Conservation (phyloP, 23 tunicate genomes). For the Halocynthia aurantium region DNA sequence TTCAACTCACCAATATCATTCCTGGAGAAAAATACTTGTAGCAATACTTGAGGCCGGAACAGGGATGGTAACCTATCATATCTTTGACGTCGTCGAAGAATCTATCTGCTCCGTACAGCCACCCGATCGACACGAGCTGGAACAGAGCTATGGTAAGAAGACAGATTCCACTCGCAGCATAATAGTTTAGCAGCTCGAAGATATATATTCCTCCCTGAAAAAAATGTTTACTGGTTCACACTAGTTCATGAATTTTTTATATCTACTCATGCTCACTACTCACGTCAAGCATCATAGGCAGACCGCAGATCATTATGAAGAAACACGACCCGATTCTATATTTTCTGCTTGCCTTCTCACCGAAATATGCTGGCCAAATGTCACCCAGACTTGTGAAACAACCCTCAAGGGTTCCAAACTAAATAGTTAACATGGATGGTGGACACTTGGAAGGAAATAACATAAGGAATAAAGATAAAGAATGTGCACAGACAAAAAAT, state of each 20-base stretch:
- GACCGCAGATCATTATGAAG: not conserved
- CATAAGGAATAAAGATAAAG: too few species aligned
- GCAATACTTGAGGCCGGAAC: constrained; percentile 58
- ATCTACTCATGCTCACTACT: not conserved
- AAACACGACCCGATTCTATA: not conserved
- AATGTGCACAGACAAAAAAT: too few species aligned
- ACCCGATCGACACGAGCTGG: constrained; percentile 75
- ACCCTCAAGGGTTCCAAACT: constrained; percentile 27
- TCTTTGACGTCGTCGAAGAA: constrained; percentile 57
- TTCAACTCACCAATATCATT: constrained; percentile 30
- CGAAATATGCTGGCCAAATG: constrained; percentile 5
- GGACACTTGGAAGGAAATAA: not conserved
- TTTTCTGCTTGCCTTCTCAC: not conserved
- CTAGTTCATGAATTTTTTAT: too few species aligned
- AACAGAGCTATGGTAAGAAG: constrained; percentile 57
- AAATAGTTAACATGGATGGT: not conserved
- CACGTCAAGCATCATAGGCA: constrained; percentile 25
- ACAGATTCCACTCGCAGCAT: constrained; percentile 86
- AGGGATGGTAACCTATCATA: constrained; percentile 87
- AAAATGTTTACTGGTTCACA: not conserved
- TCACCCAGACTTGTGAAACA: constrained; percentile 4
- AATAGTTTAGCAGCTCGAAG: constrained; percentile 74
- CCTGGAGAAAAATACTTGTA: constrained; percentile 54
- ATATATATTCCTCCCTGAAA: constrained; percentile 82
- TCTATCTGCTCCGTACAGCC: constrained; percentile 84